Evolutionary conservation across 2,888 invertebrate species (phyloP).

Genomic region (Serrognathus titanus): DNA sequence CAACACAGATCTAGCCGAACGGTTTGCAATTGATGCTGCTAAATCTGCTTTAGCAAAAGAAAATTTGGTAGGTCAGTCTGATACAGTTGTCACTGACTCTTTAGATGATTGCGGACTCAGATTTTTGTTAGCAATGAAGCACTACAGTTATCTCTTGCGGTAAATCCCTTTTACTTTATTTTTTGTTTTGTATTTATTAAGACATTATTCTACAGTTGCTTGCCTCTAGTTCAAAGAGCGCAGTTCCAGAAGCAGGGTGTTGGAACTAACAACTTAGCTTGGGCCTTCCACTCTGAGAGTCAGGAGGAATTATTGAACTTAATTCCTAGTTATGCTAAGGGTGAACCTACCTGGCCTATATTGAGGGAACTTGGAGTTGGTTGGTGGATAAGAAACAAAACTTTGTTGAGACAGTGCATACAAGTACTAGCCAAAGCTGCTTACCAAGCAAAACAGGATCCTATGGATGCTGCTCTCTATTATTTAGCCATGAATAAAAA

Average conservation of each 20-base stretch:
- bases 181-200: not conserved
- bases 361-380: slow-evolving; percentile 88
- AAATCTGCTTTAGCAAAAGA: slow-evolving; percentile 66
- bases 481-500: slow-evolving; percentile 99
- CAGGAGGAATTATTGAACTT: slow-evolving; percentile 90
- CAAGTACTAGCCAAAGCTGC: slow-evolving; percentile 93
- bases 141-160: slow-evolving; percentile 86
- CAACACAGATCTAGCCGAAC: slow-evolving; percentile 82
- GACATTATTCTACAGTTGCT: slow-evolving; percentile 58
- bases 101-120: slow-evolving; percentile 96
- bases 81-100: slow-evolving; percentile 66
- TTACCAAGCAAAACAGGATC: slow-evolving; percentile 88
- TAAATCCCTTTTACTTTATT: slow-evolving; percentile 11
- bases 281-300: slow-evolving; percentile 99
- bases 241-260: slow-evolving; percentile 83
- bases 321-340: slow-evolving; percentile 84
- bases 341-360: slow-evolving; percentile 84
- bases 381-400: slow-evolving; percentile 92
- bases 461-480: slow-evolving; percentile 94
- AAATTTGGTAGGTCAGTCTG: slow-evolving; percentile 55
- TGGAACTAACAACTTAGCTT: slow-evolving; percentile 87
- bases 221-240: slow-evolving; percentile 85
- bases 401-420: slow-evolving; percentile 76
- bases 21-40: slow-evolving; percentile 68
- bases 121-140: slow-evolving; percentile 95